These are phyloP conservation scores for Lates japonicus DNA, from an alignment of 2,797 vertebrate species.

Conservation along the genomic window DNA sequence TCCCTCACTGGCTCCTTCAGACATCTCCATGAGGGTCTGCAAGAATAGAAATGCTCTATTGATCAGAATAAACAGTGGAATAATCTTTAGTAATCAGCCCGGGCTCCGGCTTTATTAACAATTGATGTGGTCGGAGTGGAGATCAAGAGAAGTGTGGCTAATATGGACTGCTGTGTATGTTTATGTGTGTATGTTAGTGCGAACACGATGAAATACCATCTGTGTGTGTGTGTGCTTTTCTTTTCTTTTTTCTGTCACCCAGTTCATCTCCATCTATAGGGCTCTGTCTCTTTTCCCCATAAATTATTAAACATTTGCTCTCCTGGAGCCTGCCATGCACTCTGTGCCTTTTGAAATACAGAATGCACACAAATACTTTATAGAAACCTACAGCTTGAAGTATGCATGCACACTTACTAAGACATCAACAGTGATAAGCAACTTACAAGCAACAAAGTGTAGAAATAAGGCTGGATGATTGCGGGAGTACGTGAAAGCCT, in stretches of 20 bases:
- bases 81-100: constrained; percentile 94
- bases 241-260: constrained; percentile 82
- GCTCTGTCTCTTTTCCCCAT: constrained; percentile 88
- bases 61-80: constrained; percentile 94
- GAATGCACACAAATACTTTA: constrained; percentile 45
- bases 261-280: constrained; percentile 92
- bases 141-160: constrained; percentile 69
- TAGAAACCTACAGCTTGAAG: constrained; percentile 42
- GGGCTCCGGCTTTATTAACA: constrained; percentile 92
- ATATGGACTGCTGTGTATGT: constrained; percentile 58
- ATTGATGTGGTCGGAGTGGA: constrained; percentile 90
- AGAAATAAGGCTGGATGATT: constrained; percentile 18
- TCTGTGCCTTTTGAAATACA: constrained; percentile 76
- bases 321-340: constrained; percentile 86
- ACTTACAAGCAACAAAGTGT: constrained; percentile 12
- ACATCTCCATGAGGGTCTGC: constrained; percentile 68
- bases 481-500: constrained; percentile 7
- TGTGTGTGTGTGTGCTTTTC: constrained; percentile 48
- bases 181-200: constrained; percentile 48
- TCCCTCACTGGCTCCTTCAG: constrained; percentile 70
- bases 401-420: constrained; percentile 14
- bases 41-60: constrained; percentile 81
- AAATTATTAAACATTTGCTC: constrained; percentile 93
- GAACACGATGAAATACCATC: constrained; percentile 67
- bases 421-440: constrained; percentile 9